Evolutionary conservation across 1,140 invertebrate species (phyloP), one percentile per base, ranked within the genome.

Genomic region (Oncopodura yosiiana): DNA sequence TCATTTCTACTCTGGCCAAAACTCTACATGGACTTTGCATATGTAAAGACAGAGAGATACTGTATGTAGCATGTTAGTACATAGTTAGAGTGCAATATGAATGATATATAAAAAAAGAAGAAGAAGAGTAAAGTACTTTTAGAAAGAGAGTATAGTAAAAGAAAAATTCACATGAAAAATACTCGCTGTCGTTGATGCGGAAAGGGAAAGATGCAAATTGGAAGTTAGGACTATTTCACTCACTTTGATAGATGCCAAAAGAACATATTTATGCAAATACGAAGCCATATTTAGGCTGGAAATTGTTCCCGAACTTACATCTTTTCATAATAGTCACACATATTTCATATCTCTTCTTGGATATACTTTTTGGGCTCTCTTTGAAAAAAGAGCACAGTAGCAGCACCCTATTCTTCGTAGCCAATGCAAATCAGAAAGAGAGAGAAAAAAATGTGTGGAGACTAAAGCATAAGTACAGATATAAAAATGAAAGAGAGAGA

Each of bases 251-350:
- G 61, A 62, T 62, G 51, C 52, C 19, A 46, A 55, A 58, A 61
- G 53, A 56, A 62, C 53, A 62, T 62, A 59, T 62, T 62, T 63
- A 63, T 63, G 62, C 57, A 60, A 63, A 63, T 63, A 58, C 53
- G 51, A 24, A 32, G 55, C 62, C 62, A 63, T 60, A 63, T 60
- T 53, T 56, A 59, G 37, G 52, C 49, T 19, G 48, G 60, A 57
- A 56, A 56, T 61, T 61, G 59, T 61, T 61, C 53, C 46, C 51
- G 46, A 58, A 58, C 50, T 52, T 58, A 58, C 60, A 61, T 58
- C 38, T 58, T 39, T 57, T 32, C 51, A 54, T 62, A 62, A 58
- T 62, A 56, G 48, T 38, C 24, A 21, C 54, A 62, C 55, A 64
- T 54, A 60, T 64, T 62, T 57, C 50, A 62, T 64, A 21, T 27